Evolutionary conservation across 2,888 invertebrate genomes (phyloP).

Genomic region (Acrobasis repandana): DNA sequence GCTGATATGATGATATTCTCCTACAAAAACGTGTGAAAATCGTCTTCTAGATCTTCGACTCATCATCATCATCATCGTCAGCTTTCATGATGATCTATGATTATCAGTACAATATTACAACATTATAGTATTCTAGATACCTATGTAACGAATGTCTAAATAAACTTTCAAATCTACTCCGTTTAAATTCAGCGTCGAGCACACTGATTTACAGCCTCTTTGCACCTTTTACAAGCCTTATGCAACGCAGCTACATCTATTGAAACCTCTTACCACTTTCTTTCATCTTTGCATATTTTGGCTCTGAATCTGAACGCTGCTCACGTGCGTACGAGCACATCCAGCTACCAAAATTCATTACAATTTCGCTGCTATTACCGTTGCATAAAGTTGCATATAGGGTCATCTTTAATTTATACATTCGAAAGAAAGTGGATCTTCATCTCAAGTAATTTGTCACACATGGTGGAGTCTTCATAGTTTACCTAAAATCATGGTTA

Average conservation of each 20-base stretch:
- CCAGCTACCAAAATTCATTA: too few species aligned
- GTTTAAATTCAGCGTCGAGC: background rate
- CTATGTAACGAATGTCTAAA: background rate
- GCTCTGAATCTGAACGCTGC: slow-evolving; percentile 23
- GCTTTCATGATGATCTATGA: too few species aligned
- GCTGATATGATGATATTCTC: too few species aligned
- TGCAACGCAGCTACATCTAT: slow-evolving; percentile 27
- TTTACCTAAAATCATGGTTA: slow-evolving; percentile 19
- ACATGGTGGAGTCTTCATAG: slow-evolving; percentile 9
- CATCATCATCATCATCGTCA: too few species aligned
- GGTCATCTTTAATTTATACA: background rate
- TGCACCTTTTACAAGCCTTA: slow-evolving; percentile 25
- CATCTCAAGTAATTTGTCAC: slow-evolving; percentile 19
- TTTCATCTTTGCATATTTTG: slow-evolving; percentile 41
- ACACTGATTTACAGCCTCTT: background rate
- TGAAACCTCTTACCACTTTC: slow-evolving; percentile 42
- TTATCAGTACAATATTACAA: too few species aligned
- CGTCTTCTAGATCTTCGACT: too few species aligned
- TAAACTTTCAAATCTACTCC: background rate
- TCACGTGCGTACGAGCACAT: slow-evolving; percentile 1
- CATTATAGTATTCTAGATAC: too few species aligned
- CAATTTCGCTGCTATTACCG: too few species aligned
- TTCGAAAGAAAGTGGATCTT: slow-evolving; percentile 37
- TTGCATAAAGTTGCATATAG: too few species aligned
- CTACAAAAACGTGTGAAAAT: too few species aligned